Evolutionary conservation across 2,888 invertebrate species (phyloP).

Genomic region (Phrixothrix hirtus): DNA sequence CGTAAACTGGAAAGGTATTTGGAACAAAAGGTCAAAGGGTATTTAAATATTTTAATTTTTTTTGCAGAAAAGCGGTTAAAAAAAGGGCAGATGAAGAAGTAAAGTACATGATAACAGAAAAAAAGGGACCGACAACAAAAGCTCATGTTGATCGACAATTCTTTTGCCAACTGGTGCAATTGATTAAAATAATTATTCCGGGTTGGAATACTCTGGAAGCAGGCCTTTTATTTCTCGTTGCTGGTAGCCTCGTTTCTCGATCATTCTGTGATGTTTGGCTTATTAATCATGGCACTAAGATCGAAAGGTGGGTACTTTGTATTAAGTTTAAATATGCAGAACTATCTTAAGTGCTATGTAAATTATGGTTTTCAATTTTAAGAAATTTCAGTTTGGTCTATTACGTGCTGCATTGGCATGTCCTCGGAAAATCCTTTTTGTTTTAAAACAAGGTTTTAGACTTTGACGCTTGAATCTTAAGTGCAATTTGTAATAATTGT

Average conservation of each 20-base stretch:
- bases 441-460: no score
- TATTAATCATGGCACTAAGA: conserved; percentile 90
- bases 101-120: conserved; percentile 78
- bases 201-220: conserved; percentile 77
- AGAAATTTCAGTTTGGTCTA: no score
- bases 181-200: conserved; percentile 79
- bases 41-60: conserved; percentile 19
- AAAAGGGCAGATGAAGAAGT: conserved; percentile 70
- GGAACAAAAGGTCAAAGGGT: conserved; percentile 7
- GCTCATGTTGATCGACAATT: conserved; percentile 79
- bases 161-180: conserved; percentile 67
- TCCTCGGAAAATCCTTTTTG: no score
- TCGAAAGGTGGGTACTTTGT: conserved; percentile 74
- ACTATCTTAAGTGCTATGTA: no score
- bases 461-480: no score
- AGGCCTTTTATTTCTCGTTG: conserved; percentile 74
- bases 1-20: conserved; percentile 45
- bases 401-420: no score
- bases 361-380: no score
- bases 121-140: conserved; percentile 63
- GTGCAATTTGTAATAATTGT: neutral
- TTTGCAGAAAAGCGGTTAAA: conserved; percentile 57
- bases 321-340: no score
- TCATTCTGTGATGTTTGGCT: conserved; percentile 97
- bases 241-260: conserved; percentile 78